Evolutionary conservation across 2,888 invertebrate species (phyloP).

Genomic region (Sarcophaga caerulescens): DNA sequence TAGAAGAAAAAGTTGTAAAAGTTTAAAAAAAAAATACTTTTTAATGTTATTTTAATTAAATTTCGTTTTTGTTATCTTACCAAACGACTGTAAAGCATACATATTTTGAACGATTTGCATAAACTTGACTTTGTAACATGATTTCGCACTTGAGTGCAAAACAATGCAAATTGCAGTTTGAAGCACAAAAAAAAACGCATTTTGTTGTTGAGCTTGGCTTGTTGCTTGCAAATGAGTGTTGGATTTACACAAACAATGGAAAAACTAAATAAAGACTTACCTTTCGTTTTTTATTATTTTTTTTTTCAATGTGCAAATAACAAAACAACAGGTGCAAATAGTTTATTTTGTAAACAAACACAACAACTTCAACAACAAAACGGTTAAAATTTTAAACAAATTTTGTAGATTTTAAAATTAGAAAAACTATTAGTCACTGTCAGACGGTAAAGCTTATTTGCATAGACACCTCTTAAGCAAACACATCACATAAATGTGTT

Average conservation of each 20-base stretch:
- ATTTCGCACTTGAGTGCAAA: slow-evolving; percentile 69
- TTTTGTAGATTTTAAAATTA: slow-evolving; percentile 29
- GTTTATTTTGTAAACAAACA: slow-evolving; percentile 17
- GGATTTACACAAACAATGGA: slow-evolving; percentile 9
- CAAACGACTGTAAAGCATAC: not conserved
- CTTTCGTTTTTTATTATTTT: slow-evolving; percentile 56
- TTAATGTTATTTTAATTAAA: not conserved
- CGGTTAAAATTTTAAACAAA: slow-evolving; percentile 18
- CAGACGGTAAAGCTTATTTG: slow-evolving; percentile 1
- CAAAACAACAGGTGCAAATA: slow-evolving; percentile 54
- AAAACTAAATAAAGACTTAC: slow-evolving; percentile 31
- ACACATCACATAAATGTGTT: slow-evolving; percentile 11
- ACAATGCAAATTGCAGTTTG: not conserved
- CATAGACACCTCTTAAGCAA: too few species aligned
- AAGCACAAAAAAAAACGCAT: slow-evolving; percentile 39
- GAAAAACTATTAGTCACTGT: slow-evolving; percentile 57
- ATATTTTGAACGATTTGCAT: slow-evolving; percentile 47
- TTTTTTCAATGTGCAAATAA: not conserved
- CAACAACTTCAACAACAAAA: not conserved
- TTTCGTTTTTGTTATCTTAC: not conserved
- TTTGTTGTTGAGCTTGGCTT: slow-evolving; percentile 23
- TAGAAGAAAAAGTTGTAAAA: not conserved
- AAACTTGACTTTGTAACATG: slow-evolving; percentile 71
- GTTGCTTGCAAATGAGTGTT: slow-evolving; percentile 21
- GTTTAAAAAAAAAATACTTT: not conserved